These are phyloP conservation scores for Exaiptasia diaphana DNA, from an alignment of 64 coral and sea anemone species.

Conservation along the genomic window DNA sequence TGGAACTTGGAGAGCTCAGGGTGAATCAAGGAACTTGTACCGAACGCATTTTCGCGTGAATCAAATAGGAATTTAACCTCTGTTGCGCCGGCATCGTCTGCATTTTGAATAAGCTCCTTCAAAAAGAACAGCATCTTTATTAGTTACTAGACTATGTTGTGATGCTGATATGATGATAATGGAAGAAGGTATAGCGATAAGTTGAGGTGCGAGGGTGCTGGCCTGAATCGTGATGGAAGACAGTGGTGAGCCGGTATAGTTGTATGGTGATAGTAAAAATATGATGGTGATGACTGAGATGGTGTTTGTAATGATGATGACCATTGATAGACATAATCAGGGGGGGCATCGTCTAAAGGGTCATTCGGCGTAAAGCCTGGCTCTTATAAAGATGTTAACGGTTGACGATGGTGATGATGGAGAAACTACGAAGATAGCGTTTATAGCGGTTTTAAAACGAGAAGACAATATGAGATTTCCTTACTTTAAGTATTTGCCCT, in stretches of 20 bases:
- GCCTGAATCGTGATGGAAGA: background rate
- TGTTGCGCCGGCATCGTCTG: constrained; percentile 90
- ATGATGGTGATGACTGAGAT: too few species aligned
- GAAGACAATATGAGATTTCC: background rate
- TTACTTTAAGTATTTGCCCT: constrained; percentile 73
- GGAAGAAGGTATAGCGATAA: background rate
- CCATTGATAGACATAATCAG: background rate
- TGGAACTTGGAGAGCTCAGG: constrained; percentile 80
- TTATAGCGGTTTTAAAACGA: background rate
- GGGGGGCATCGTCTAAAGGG: background rate
- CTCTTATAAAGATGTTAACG: background rate
- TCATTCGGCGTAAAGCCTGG: background rate
- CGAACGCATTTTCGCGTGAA: constrained; percentile 83
- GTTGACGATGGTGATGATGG: background rate
- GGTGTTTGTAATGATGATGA: too few species aligned
- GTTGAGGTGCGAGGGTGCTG: background rate
- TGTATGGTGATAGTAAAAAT: background rate
- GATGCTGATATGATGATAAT: background rate
- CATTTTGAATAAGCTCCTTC: constrained; percentile 93
- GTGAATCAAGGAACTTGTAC: constrained; percentile 66
- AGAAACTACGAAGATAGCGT: background rate
- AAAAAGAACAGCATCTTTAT: background rate
- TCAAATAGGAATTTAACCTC: constrained; percentile 87
- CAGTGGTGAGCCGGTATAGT: background rate
- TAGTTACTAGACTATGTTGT: background rate